These are phyloP conservation scores for Tyto alba DNA, from an alignment of 2,113 vertebrate genomes.

Conservation along the genomic window DNA sequence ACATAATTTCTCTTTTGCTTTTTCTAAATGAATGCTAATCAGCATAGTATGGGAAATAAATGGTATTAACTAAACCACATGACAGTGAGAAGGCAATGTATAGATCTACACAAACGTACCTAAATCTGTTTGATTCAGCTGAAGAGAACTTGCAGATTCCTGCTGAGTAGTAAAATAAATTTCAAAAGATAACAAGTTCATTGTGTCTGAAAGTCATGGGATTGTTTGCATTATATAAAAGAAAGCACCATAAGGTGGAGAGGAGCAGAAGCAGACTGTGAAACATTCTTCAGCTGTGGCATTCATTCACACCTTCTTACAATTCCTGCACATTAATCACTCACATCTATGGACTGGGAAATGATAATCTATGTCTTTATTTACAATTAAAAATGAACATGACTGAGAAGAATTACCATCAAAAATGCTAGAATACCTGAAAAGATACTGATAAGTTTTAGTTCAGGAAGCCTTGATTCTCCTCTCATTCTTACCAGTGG, in stretches of 20 bases:
- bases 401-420: background rate
- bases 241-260: background rate
- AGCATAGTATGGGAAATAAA: background rate
- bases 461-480: background rate
- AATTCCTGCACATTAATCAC: background rate
- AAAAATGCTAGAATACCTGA: background rate
- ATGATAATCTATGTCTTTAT: background rate
- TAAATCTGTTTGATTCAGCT: background rate
- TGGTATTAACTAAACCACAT: background rate
- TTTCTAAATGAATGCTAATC: background rate
- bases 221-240: background rate
- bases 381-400: background rate
- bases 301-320: background rate
- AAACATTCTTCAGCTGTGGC: background rate
- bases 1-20: background rate
- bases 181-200: background rate
- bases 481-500: background rate
- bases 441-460: background rate
- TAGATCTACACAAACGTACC: background rate
- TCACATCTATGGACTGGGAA: background rate
- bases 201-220: background rate
- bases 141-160: background rate
- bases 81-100: background rate
- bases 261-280: background rate
- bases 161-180: background rate